phyloP scores from a whole-genome alignment of 2,797 vertebrate species.

The Picus viridis region DNA sequence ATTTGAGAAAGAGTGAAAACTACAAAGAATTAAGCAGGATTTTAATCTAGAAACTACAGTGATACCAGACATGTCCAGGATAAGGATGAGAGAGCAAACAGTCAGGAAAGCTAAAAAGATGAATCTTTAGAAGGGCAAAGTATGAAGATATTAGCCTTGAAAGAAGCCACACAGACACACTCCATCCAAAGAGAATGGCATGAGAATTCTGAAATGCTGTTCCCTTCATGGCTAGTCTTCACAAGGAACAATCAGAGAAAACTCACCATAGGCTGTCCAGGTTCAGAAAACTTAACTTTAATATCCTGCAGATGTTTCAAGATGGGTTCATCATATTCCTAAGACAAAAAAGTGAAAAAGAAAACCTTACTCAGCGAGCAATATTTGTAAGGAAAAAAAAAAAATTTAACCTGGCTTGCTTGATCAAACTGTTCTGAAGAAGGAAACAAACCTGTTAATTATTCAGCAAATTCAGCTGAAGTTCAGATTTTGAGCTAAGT shows the following conservation, averaged over 20 bases:
- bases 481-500: background rate
- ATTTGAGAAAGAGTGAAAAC: background rate
- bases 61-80: background rate
- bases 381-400: background rate
- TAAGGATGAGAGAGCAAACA: background rate
- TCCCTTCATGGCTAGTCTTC: background rate
- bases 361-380: background rate
- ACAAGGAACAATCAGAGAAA: background rate
- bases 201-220: background rate
- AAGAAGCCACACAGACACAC: background rate
- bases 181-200: background rate
- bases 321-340: slow-evolving; percentile 97
- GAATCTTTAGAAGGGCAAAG: background rate
- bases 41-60: background rate
- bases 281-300: slow-evolving; percentile 94
- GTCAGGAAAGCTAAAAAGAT: background rate
- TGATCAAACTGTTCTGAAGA: background rate
- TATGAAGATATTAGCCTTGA: background rate
- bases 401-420: background rate
- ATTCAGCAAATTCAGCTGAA: background rate
- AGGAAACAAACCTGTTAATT: background rate
- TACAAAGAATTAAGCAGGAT: background rate
- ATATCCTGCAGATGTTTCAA: slow-evolving; percentile 95
- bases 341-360: background rate
- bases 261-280: slow-evolving; percentile 94